Conservation (phyloP, 2,113 vertebrate species). For the Solea senegalensis region DNA sequence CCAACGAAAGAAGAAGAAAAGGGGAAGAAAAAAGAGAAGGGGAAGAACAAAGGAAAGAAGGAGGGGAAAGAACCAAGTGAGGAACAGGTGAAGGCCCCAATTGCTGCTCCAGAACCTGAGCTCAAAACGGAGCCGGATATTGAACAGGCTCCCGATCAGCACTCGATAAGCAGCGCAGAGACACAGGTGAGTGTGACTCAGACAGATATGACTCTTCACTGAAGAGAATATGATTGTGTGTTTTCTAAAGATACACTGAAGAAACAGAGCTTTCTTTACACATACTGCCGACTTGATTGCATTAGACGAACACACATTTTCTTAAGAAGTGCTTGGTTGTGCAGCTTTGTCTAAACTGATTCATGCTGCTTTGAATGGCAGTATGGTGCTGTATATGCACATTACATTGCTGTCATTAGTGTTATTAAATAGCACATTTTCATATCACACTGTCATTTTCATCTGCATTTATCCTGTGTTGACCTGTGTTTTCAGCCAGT, state of each 20-base stretch:
- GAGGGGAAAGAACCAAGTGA: conserved; percentile 33
- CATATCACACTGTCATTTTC: background rate
- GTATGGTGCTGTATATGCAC: background rate
- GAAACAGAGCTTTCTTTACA: background rate
- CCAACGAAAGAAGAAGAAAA: conserved; percentile 37
- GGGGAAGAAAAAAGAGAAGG: conserved; percentile 54
- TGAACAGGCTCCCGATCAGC: conserved; percentile 85
- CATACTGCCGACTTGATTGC: conserved; percentile 16
- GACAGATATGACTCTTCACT: background rate
- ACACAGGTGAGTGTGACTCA: conserved; percentile 84
- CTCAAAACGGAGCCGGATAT: conserved; percentile 87
- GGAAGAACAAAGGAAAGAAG: conserved; percentile 53
- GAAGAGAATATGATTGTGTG: no score
- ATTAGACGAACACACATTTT: conserved; percentile 24
- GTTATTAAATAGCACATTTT: background rate
- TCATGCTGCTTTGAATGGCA: background rate
- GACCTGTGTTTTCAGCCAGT: conserved; percentile 37
- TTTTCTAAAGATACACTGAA: no score
- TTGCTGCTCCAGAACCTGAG: conserved; percentile 92
- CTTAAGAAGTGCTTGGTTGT: conserved; percentile 10
- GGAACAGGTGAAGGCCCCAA: conserved; percentile 87
- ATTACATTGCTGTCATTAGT: background rate
- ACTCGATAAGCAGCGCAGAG: conserved; percentile 90
- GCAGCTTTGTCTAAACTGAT: conserved; percentile 10
- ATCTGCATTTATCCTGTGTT: conserved; percentile 23